Evolutionary conservation across 2,797 vertebrate species (phyloP).

Genomic region (Okamejei kenojei): DNA sequence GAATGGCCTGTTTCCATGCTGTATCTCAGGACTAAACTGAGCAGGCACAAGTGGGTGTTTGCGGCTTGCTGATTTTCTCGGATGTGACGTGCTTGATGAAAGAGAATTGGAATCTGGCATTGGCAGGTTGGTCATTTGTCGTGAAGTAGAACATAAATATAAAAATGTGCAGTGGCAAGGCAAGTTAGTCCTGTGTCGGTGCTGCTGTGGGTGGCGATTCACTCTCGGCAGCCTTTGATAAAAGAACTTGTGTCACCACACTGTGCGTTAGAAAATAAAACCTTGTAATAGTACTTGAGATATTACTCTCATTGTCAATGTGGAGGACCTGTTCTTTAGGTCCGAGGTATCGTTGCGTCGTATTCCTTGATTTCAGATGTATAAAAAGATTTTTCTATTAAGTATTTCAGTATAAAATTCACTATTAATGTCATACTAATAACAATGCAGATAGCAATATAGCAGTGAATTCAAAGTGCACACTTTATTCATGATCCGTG

Average conservation of each 20-base stretch:
- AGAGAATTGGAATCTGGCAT: not conserved
- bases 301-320: not conserved
- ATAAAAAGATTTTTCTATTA: not conserved
- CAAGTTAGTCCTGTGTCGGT: no score
- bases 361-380: not conserved
- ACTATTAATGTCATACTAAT: not conserved
- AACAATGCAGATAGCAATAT: not conserved
- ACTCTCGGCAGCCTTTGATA: not conserved
- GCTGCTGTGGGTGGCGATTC: not conserved
- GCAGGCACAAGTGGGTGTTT: not conserved
- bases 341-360: not conserved
- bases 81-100: not conserved
- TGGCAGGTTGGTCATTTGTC: not conserved
- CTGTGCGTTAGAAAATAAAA: not conserved
- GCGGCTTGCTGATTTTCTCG: not conserved
- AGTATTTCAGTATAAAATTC: not conserved
- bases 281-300: not conserved
- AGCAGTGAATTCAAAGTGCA: conserved; percentile 9
- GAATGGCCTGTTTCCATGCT: no score
- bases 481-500: not conserved
- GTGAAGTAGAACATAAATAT: not conserved
- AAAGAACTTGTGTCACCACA: no score
- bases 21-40: no score
- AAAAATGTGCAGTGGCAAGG: not conserved
- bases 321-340: no score